phyloP scores from a whole-genome alignment of 2,888 invertebrate genomes.

The Metellina segmentata region DNA sequence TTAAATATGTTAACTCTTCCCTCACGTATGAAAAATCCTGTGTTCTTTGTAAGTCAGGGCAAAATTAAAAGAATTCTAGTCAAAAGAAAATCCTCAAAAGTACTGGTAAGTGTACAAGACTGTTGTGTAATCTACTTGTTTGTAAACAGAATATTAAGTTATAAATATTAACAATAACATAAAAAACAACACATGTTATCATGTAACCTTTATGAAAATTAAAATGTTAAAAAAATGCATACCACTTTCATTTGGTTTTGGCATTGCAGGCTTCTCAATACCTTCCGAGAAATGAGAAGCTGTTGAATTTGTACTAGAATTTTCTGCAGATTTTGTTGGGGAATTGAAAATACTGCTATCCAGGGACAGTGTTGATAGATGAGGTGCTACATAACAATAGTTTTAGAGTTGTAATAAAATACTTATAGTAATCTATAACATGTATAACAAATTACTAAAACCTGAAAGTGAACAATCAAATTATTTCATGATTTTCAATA shows the following conservation, averaged over 20 bases:
- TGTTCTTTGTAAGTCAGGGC: too few species aligned
- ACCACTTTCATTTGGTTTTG: constrained; percentile 42
- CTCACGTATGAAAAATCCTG: too few species aligned
- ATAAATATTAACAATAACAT: not conserved
- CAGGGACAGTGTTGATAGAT: constrained; percentile 87
- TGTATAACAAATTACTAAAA: too few species aligned
- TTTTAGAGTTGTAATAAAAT: too few species aligned
- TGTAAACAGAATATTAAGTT: too few species aligned
- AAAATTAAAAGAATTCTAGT: not conserved
- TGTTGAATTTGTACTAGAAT: constrained; percentile 82
- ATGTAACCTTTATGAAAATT: not conserved
- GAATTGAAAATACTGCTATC: constrained; percentile 88
- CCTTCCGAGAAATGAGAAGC: constrained; percentile 25
- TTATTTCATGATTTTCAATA: too few species aligned
- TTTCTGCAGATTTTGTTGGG: constrained; percentile 81
- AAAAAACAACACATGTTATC: not conserved
- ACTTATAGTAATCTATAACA: too few species aligned
- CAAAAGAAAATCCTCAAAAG: not conserved
- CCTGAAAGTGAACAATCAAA: too few species aligned
- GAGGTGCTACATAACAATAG: constrained; percentile 84
- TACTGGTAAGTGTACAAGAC: too few species aligned
- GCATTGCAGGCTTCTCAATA: constrained; percentile 28
- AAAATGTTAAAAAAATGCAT: not conserved
- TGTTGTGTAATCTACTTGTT: too few species aligned
- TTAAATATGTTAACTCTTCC: too few species aligned